Conservation (phyloP, 2,797 vertebrate species). For the Hydrophis major region DNA sequence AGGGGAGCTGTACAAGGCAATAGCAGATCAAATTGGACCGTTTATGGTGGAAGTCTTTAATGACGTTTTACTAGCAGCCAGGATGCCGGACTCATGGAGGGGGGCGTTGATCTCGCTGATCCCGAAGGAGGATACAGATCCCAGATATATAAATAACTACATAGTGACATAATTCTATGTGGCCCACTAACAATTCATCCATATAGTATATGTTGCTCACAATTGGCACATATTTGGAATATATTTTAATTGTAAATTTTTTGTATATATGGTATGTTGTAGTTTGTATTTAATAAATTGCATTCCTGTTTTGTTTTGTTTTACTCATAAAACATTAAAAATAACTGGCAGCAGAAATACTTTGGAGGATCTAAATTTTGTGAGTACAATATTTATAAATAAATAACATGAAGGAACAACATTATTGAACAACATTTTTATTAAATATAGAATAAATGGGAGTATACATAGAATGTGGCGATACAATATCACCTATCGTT, state of each 20-base stretch:
- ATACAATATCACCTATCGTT: background rate
- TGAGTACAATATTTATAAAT: background rate
- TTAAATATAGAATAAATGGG: background rate
- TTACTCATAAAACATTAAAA: background rate
- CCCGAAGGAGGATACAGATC: no score
- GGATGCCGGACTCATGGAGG: no score
- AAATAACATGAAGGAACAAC: background rate
- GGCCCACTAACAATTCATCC: background rate
- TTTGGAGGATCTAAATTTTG: background rate
- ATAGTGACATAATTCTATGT: background rate
- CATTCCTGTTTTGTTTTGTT: background rate
- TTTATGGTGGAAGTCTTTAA: no score
- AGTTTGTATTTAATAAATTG: background rate
- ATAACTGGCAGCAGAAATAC: background rate
- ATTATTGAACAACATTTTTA: background rate
- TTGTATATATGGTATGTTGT: background rate
- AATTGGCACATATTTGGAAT: background rate
- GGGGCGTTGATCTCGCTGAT: no score
- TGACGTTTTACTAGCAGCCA: no score
- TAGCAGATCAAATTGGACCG: no score
- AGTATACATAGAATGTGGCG: background rate
- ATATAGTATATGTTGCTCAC: background rate
- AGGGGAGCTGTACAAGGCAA: no score
- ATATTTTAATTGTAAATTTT: background rate
- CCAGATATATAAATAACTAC: no score